Evolutionary conservation across 2,888 invertebrate genomes (phyloP), one percentile per base, ranked within the genome.

Genomic region (Orthonevra nobilis): DNA sequence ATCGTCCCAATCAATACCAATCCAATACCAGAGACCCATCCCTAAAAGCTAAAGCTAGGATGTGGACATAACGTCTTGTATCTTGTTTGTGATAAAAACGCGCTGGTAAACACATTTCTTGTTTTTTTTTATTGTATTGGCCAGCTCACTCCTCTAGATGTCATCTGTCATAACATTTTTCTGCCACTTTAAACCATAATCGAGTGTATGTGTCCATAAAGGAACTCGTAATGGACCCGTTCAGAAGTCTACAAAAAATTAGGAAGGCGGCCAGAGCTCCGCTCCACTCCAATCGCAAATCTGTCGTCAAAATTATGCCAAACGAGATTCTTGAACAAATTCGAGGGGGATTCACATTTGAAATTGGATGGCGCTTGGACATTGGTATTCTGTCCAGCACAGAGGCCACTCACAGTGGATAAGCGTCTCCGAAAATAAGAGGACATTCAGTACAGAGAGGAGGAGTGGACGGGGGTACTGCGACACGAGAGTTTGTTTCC

Each of bases 171-270:
- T 64, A 58, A 73, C 64, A 73, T 73, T 73, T 72, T 72, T 44
- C 58, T 72, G 72, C 40, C 77, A 77, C 77, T 77, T 77, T 77
- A 77, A 77, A 72, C 77, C 75, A 77, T 77, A 77, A 77, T 77
- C 64, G 72, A 77, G 72, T 64, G 72, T 70, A 72, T 64, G 58
- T 50, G 64, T 38, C 50, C 28, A 64, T 77, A 72, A 77, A 64
- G 64, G 64, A 72, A 46, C 38, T 54, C 72, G 64, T 72, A 72
- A 72, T 77, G 77, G 64, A 60, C 77, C 60, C 44, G 42, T 42
- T 69, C 68, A 52, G 52, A 38, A 56, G 60, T 69, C 52, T 48
- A 17, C 52, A 23, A 44, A 5, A 40, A 66, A 36, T 46, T 46
- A 40, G 40, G n/a, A 17, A 12, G 58, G 50, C 30, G 58, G 36